Percentiles rank a stretch among this genome's conserved stretches.
These are phyloP conservation scores for Harpagoxenus sublaevis DNA, from an alignment of 2,888 invertebrate genomes.

Conservation along the genomic window DNA sequence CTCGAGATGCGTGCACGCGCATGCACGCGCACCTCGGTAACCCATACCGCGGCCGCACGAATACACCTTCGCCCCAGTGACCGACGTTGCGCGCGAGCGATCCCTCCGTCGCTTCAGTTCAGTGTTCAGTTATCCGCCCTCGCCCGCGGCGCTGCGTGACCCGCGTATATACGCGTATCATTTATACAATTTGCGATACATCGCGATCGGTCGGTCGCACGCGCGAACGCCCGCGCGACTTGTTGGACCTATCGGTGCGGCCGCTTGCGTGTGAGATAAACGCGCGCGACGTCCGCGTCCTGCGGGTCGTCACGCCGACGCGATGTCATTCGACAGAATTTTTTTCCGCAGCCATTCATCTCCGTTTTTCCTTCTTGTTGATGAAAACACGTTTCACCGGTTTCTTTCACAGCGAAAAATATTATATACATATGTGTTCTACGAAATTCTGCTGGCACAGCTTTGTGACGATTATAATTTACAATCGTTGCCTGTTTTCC, in stretches of 20 bases:
- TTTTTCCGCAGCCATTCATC: background rate
- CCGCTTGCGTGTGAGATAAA: background rate
- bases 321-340: background rate
- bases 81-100: constrained; percentile 14
- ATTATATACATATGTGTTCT: background rate
- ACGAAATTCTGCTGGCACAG: background rate
- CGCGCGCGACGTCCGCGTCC: background rate
- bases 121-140: constrained; percentile 42
- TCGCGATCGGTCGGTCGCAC: constrained; percentile 10
- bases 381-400: background rate
- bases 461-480: constrained; percentile 24
- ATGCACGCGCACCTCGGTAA: constrained; percentile 52
- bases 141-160: constrained; percentile 28
- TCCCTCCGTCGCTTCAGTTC: constrained; percentile 16
- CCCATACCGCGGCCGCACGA: constrained; percentile 44
- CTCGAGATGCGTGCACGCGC: constrained; percentile 56
- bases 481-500: background rate
- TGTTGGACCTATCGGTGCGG: background rate
- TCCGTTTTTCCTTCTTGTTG: background rate
- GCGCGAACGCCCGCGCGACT: constrained; percentile 3
- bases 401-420: background rate
- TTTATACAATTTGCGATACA: background rate
- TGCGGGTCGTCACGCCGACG: background rate
- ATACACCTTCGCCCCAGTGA: constrained; percentile 58
- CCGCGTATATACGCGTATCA: constrained; percentile 26